Percentiles rank a stretch among this genome's conserved stretches.
Conservation (phyloP, 2,797 vertebrate genomes). For the Synaphobranchus kaupii region DNA sequence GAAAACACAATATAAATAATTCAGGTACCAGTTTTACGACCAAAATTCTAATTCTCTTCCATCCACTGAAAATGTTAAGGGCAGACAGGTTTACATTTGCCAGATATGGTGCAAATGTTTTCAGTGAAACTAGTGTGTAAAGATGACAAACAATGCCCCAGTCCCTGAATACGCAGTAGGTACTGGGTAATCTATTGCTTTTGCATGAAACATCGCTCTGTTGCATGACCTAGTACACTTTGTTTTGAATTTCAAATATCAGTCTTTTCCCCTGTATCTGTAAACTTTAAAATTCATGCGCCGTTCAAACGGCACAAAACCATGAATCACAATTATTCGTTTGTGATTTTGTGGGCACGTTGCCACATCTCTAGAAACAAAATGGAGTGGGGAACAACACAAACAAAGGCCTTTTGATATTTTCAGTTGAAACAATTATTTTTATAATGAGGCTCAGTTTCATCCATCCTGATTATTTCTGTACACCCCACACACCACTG, state of each 20-base stretch:
- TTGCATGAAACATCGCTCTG: not conserved
- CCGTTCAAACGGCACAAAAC: not conserved
- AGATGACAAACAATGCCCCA: not conserved
- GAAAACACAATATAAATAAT: not conserved
- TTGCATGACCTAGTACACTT: not conserved
- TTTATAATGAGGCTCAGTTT: not conserved
- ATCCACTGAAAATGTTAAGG: not conserved
- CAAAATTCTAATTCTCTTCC: not conserved
- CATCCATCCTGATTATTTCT: not conserved
- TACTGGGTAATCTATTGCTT: not conserved
- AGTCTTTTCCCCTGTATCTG: not conserved
- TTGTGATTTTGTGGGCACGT: not conserved
- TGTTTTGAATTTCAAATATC: slow-evolving; percentile 5
- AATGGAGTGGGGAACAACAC: not conserved
- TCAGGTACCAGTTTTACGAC: not conserved
- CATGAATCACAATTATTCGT: not conserved
- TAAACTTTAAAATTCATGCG: not conserved
- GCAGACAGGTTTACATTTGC: not conserved
- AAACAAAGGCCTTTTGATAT: slow-evolving; percentile 29
- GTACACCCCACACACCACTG: not conserved
- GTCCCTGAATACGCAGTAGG: not conserved
- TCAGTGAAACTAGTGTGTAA: not conserved
- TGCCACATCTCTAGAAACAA: not conserved
- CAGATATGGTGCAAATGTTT: not conserved
- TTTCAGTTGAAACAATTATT: slow-evolving; percentile 19